phyloP scores from a whole-genome alignment of 2,797 vertebrate genomes.

The Perdix hodgsoniae region DNA sequence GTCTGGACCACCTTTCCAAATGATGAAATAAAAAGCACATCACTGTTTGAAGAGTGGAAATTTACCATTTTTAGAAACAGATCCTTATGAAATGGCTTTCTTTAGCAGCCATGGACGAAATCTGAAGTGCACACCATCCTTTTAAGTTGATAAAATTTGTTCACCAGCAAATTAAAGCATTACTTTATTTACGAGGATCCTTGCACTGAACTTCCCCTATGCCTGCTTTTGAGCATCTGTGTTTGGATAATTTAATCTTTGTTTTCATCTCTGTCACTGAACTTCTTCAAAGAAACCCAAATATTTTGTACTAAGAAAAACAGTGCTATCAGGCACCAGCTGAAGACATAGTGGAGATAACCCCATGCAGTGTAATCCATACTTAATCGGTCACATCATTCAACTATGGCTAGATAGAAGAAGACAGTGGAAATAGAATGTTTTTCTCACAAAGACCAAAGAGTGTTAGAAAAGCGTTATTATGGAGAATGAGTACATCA shows the following conservation, averaged over 20 bases:
- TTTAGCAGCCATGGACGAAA: background rate
- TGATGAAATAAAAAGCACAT: background rate
- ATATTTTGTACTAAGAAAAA: conserved; percentile 55
- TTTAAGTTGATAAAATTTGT: conserved; percentile 4
- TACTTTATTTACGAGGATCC: background rate
- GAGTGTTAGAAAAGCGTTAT: background rate
- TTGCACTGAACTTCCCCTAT: background rate
- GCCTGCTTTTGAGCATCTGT: conserved; percentile 59
- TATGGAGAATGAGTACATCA: background rate
- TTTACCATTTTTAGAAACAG: background rate
- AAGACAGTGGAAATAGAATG: background rate
- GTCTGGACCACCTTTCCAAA: background rate
- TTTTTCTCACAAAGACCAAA: background rate
- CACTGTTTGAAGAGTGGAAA: background rate
- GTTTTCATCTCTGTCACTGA: conserved; percentile 53
- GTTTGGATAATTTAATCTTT: conserved; percentile 67
- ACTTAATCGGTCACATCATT: background rate
- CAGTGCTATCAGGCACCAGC: background rate
- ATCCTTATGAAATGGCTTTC: conserved; percentile 1
- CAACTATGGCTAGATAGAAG: background rate
- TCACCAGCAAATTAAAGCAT: conserved; percentile 16
- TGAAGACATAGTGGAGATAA: conserved; percentile 38
- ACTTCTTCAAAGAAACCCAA: conserved; percentile 59
- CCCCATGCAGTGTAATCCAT: background rate
- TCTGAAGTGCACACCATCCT: background rate